Evolutionary conservation across 2,113 vertebrate genomes (phyloP), one percentile per base, ranked within the genome.

Genomic region (Saccopteryx bilineata): DNA sequence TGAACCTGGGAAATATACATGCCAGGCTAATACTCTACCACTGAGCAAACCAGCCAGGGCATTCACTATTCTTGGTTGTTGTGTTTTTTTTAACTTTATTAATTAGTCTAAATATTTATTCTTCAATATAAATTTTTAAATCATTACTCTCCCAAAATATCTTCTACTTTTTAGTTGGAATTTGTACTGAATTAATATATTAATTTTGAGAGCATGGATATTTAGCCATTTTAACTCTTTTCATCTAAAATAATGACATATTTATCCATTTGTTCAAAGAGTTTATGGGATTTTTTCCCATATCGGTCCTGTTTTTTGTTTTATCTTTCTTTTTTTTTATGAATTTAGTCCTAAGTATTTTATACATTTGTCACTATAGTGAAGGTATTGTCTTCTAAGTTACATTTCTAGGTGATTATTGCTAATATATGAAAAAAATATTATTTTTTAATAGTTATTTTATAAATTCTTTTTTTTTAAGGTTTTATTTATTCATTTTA

Each of bases 181-280:
- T 72, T 63, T 79, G 28, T 79, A n/a, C 23, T 93, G 65, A 60
- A 90, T 54, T 66, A 60, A 33, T 33, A 26, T 88, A 33, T 79
- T 78, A 93, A 93, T 83, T 93, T 78, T 87, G 48, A 63, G 66
- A 82, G 9, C 19, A 87, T 24, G 56, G 19, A 65, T 72, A 13
- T 82, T 76, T 93, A 33, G 82, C 5, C 60, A 7, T 54, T 94
- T 95, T 90, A 83, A 92, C 21, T 78, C 48, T 86, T 82, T 19
- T 66, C 12, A 60, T 72, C 79, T 85, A 91, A 81, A 92, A 69
- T 39, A 94, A 75, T 31, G 5, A 54, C 24, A 15, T 86, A 82
- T 48, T 58, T 48, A 72, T 88, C 33, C 52, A 69, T 85, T 89
- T 88, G 19, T 74, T 89, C 39, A 61, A 48, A 58, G 58, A 72